Conservation (phyloP, 2,888 invertebrate species). For the Glaucopsyche alexis region DNA sequence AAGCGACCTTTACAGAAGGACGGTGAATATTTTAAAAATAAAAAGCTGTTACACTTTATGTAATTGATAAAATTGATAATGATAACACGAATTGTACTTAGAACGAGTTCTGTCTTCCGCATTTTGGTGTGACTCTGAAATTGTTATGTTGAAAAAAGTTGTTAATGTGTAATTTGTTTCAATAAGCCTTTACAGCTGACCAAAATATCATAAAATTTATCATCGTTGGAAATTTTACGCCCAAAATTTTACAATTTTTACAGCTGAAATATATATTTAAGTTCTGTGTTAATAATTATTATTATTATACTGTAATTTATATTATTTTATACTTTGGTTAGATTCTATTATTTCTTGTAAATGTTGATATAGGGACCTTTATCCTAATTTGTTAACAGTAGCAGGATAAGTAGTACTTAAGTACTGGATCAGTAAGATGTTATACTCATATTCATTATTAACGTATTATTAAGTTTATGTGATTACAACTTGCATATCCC, state of each 20-base stretch:
- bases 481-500: no score
- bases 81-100: background rate
- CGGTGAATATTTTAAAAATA: conserved; percentile 6
- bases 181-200: background rate
- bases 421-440: background rate
- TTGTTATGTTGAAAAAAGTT: conserved; percentile 1
- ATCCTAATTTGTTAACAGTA: background rate
- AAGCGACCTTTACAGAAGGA: background rate
- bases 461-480: no score
- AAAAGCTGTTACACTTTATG: conserved; percentile 1
- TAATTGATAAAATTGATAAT: conserved; percentile 13
- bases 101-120: conserved; percentile 23
- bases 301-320: no score
- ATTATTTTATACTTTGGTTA: background rate
- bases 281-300: no score
- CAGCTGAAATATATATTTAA: no score
- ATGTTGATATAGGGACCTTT: background rate
- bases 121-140: background rate
- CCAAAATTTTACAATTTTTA: no score
- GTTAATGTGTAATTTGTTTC: background rate
- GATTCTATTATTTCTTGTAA: background rate
- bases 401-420: background rate
- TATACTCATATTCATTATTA: background rate
- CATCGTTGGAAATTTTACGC: no score
- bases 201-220: no score